These are phyloP conservation scores for Vireo altiloquus DNA, from an alignment of 2,113 vertebrate species.

Conservation along the genomic window DNA sequence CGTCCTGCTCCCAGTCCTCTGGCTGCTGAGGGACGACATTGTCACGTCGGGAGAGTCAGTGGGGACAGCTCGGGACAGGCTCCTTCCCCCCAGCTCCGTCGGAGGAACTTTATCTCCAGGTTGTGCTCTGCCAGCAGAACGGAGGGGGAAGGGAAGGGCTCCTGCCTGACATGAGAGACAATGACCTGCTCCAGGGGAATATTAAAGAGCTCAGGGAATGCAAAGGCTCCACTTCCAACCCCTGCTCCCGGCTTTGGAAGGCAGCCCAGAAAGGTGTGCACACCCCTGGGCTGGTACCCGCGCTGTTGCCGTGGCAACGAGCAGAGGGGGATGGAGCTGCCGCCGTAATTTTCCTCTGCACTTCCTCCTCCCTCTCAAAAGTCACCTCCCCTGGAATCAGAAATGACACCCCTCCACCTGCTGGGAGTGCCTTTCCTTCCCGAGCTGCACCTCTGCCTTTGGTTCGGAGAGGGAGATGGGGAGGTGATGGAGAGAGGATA, in stretches of 20 bases:
- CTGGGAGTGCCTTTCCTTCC: not conserved
- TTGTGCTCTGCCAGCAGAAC: not conserved
- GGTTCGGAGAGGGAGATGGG: not conserved
- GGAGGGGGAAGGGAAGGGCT: not conserved
- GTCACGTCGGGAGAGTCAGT: slow-evolving; percentile 2
- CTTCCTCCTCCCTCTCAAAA: not conserved
- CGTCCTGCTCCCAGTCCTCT: not conserved
- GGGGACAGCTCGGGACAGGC: slow-evolving; percentile 35
- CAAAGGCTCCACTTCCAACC: not conserved
- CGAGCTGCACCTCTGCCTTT: not conserved
- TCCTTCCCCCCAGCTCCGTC: slow-evolving; percentile 6
- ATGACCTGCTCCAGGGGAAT: slow-evolving; percentile 2
- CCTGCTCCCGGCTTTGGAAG: not conserved
- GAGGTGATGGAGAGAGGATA: not conserved
- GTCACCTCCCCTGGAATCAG: not conserved
- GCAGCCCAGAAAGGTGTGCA: not conserved
- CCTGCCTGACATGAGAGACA: slow-evolving; percentile 11
- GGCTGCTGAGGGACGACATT: slow-evolving; percentile 13
- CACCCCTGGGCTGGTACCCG: not conserved
- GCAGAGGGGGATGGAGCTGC: not conserved
- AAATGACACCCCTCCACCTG: not conserved
- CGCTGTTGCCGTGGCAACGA: not conserved
- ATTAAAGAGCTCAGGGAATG: not conserved
- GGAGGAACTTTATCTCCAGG: slow-evolving; percentile 28
- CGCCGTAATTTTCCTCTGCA: not conserved